Conservation (phyloP, 2,113 vertebrate genomes). For the Coptodon bakossiorum region DNA sequence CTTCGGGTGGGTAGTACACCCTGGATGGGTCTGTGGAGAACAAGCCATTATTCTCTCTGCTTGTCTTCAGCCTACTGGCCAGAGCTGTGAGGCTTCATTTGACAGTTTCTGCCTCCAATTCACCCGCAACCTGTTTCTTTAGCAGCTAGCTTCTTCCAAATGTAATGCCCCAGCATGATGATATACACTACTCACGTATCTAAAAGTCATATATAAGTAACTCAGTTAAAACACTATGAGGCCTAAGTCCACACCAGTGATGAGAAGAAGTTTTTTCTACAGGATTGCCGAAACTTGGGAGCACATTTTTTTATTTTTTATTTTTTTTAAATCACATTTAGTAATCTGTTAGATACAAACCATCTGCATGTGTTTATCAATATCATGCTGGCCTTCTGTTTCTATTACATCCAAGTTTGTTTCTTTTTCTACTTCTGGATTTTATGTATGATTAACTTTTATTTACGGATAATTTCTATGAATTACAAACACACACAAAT, state of each 20-base stretch:
- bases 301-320: rapidly evolving
- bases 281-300: not conserved
- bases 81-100: not conserved
- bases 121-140: not conserved
- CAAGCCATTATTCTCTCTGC: not conserved
- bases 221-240: not conserved
- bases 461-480: not conserved
- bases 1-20: rapidly evolving
- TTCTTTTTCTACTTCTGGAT: not conserved
- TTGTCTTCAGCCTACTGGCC: rapidly evolving
- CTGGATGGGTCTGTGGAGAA: not conserved
- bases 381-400: not conserved
- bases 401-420: not conserved
- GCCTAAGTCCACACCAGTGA: not conserved
- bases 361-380: not conserved
- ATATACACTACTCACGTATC: not conserved
- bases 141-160: not conserved
- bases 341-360: not conserved
- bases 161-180: not conserved
- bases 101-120: not conserved
- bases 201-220: not conserved
- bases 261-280: not conserved
- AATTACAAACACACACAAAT: not conserved
- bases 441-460: not conserved
- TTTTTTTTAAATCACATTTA: not conserved